Evolutionary conservation across 2,113 vertebrate genomes (phyloP).

Genomic region (Alosa alosa): DNA sequence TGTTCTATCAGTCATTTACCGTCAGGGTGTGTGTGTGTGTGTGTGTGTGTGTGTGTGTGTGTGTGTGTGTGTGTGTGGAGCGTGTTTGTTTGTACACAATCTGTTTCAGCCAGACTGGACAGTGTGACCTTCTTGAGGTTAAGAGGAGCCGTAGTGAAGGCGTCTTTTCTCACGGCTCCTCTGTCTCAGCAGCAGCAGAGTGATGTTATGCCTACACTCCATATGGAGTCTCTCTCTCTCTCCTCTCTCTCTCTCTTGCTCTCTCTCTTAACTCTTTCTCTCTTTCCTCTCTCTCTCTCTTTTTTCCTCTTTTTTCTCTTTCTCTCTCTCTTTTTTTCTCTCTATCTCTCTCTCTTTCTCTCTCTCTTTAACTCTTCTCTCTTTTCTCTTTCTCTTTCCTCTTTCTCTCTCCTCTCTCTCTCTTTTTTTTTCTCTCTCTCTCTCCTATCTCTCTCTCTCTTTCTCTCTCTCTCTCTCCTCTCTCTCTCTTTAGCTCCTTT

Average conservation of each 20-base stretch:
- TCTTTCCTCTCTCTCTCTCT: too few species aligned
- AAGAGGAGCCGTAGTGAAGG: neutral
- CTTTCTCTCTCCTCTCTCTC: too few species aligned
- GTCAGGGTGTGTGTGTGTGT: neutral
- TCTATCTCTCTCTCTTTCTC: too few species aligned
- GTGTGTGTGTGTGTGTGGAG: slow-evolving; percentile 2
- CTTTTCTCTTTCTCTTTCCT: too few species aligned
- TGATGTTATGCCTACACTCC: neutral
- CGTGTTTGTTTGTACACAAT: neutral
- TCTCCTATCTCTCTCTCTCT: too few species aligned
- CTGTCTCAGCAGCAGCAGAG: neutral
- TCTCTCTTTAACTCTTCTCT: too few species aligned
- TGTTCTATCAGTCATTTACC: neutral
- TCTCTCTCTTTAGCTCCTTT: too few species aligned
- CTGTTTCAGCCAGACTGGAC: neutral
- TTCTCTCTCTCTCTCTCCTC: too few species aligned
- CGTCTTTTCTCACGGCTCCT: neutral
- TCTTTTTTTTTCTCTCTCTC: too few species aligned
- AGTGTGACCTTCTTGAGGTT: neutral
- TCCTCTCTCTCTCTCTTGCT: too few species aligned
- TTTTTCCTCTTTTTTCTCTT: too few species aligned
- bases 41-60: neutral
- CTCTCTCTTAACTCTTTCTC: neutral
- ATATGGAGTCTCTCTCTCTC: neutral
- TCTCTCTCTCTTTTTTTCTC: too few species aligned